phyloP scores from a whole-genome alignment of 64 coral and sea anemone genomes.

The Montipora sp. region DNA sequence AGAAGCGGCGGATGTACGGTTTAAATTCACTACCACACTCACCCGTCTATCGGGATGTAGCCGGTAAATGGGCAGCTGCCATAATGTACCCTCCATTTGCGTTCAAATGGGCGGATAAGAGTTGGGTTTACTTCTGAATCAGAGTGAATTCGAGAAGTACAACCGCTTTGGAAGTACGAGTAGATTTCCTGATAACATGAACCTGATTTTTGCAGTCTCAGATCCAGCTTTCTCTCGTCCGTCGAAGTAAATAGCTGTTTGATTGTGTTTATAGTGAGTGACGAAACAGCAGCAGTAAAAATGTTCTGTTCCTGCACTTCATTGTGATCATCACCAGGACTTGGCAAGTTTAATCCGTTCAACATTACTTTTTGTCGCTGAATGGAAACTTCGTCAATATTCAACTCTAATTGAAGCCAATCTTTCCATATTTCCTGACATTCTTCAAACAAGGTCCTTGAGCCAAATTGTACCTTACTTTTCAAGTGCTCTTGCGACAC shows the following conservation, averaged over 20 bases:
- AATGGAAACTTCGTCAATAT: neutral
- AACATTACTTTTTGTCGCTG: slow-evolving; percentile 24
- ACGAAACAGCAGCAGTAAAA: slow-evolving; percentile 13
- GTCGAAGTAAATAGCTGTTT: neutral
- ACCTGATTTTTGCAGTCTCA: neutral
- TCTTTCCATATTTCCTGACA: slow-evolving; percentile 32
- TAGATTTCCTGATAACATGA: slow-evolving; percentile 17
- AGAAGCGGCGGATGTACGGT: too few species aligned
- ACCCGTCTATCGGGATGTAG: slow-evolving; percentile 30
- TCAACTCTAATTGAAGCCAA: neutral
- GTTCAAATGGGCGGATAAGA: slow-evolving; percentile 25
- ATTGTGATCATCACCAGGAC: neutral
- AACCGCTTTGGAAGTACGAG: slow-evolving; percentile 13
- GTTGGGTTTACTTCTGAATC: slow-evolving; percentile 24
- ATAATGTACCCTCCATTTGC: slow-evolving; percentile 36
- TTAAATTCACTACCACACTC: neutral
- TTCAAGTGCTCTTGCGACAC: neutral
- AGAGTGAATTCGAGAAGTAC: neutral
- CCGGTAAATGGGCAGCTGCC: slow-evolving; percentile 33
- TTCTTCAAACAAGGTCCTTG: neutral
- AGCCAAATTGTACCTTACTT: slow-evolving; percentile 4
- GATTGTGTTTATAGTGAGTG: neutral
- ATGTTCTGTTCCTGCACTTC: neutral
- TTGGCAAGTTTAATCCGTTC: neutral
- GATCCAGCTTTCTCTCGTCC: slow-evolving; percentile 22